Evolutionary conservation across 2,113 vertebrate genomes (phyloP), one percentile per base, ranked within the genome.

Genomic region (Boulengeromyrus knoepffleri): DNA sequence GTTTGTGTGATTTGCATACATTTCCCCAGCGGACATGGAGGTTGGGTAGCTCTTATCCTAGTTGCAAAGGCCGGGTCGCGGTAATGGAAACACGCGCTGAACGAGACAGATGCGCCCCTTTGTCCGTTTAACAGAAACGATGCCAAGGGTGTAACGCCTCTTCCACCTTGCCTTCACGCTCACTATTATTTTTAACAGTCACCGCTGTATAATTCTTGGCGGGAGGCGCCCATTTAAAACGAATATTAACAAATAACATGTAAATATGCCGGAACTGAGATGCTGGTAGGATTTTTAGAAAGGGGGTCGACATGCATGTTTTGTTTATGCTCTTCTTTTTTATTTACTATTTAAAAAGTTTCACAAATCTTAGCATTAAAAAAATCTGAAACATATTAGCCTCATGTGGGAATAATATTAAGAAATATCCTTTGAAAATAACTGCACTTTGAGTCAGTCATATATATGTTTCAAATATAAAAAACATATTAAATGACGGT

Each of bases 101-200:
- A 92, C 92, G 83, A 92, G 93, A 94, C 95, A 95, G 94, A 94
- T 95, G 94, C 91, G 92, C 89, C 91, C 93, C 93, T 95, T 95
- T 94, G 93, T 93, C 88, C 88, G 91, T n/a, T 92, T 91, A 95
- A 94, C 92, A 92, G 93, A 94, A 93, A 93, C 94, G 56, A 91
- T 93, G 90, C 93, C 91, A 31, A 66, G 62, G n/a, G n/a, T 31
- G 62, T 12, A 27, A 70, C 62, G 62, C 27, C n/a, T 27, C 27
- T 31, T 13, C 62, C n/a, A 7, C 62, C n/a, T 66, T n/a, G 58
- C 58, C 92, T 92, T 91, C 85, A 70, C 53, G 39, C 53, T 10
- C 31, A n/a, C 45, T 74, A 19, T 39, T 45, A 85, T 27, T 84
- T 49, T 46, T 46, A 58, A 74, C n/a, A 21, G 31, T 6, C 74